A percentile compares a stretch with the other conserved stretches of the same genome.
Conservation (phyloP, 2,888 invertebrate species). For the Perizoma flavofasciatum region DNA sequence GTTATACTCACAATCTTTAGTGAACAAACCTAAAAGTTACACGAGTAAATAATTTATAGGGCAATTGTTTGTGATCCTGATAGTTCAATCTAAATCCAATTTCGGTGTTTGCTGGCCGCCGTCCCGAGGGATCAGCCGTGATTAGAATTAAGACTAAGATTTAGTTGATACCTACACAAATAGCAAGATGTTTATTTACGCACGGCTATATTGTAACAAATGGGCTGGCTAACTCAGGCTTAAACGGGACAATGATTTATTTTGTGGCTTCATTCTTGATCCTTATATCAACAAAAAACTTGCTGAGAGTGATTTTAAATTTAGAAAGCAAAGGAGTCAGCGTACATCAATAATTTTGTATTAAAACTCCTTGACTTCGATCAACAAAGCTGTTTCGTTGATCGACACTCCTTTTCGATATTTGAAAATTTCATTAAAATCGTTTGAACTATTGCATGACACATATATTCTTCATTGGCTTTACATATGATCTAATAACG, state of each 20-base stretch:
- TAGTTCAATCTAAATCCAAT: slow-evolving; percentile 29
- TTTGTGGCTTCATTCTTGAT: neutral
- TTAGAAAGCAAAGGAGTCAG: no score
- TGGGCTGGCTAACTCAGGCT: slow-evolving; percentile 1
- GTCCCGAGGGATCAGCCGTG: slow-evolving; percentile 14
- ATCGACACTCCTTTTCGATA: no score
- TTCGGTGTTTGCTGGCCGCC: slow-evolving; percentile 16
- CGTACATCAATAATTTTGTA: no score
- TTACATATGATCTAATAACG: no score
- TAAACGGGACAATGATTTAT: neutral
- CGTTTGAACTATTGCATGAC: no score
- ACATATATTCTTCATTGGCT: no score
- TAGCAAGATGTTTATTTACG: slow-evolving; percentile 7
- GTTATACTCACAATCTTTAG: no score
- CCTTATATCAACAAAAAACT: no score
- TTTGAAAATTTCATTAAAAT: no score
- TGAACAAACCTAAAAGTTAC: neutral
- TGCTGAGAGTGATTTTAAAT: no score
- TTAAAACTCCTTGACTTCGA: no score
- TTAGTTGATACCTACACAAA: slow-evolving; percentile 9
- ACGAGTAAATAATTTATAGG: slow-evolving; percentile 9
- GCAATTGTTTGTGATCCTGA: slow-evolving; percentile 5
- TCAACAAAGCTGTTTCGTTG: no score
- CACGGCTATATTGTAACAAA: slow-evolving; percentile 19
- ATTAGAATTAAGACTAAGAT: slow-evolving; percentile 26